Conservation (phyloP, 2,797 vertebrate species). For the Uromys caudimaculatus region DNA sequence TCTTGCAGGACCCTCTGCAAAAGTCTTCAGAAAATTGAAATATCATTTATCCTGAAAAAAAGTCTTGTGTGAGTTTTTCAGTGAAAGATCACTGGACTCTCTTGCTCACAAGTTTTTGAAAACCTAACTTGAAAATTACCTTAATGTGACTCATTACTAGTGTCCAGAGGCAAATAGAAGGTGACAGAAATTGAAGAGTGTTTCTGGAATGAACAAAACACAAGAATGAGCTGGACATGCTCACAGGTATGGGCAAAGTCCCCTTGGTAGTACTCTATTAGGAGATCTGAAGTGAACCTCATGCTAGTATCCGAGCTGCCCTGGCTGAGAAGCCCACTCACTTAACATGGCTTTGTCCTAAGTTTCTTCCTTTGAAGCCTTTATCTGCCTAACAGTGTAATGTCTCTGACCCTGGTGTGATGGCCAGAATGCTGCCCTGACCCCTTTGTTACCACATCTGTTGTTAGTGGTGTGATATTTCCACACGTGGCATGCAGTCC, state of each 20-base stretch:
- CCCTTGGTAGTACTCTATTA: neutral
- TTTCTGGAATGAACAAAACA: neutral
- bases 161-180: neutral
- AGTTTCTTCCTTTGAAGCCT: neutral
- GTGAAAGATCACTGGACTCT: neutral
- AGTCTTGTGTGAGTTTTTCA: neutral
- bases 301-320: neutral
- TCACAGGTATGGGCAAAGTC: neutral
- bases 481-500: neutral
- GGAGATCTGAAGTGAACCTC: neutral
- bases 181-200: neutral
- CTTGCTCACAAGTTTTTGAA: neutral
- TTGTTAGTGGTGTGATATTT: neutral
- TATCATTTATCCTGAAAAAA: neutral
- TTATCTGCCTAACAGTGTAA: neutral
- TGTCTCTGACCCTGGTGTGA: neutral
- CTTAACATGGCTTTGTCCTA: neutral
- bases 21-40: slow-evolving; percentile 33
- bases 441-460: neutral
- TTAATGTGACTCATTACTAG: neutral
- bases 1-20: neutral
- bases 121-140: neutral
- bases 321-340: slow-evolving; percentile 6
- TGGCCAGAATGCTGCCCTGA: neutral
- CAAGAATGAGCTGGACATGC: neutral